A percentile compares a stretch with the other conserved stretches of the same genome.
These are phyloP conservation scores for Nematostella vectensis DNA, from an alignment of 92 coral and sea anemone genomes.

Conservation along the genomic window DNA sequence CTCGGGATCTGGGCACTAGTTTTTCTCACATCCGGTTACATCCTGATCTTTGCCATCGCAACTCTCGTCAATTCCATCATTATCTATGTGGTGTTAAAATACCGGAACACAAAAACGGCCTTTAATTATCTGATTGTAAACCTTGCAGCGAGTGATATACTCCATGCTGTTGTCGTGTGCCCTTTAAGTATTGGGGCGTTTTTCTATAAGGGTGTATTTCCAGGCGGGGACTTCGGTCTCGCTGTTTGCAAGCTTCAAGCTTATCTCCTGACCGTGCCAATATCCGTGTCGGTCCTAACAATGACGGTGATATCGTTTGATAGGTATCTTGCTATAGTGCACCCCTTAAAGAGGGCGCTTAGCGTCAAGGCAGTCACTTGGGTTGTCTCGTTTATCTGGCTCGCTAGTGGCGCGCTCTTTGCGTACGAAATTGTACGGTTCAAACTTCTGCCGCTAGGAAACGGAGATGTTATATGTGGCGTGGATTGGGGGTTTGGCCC, in stretches of 20 bases:
- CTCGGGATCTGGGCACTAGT: neutral
- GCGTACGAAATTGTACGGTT: constrained; percentile 18
- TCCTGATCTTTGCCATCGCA: constrained; percentile 17
- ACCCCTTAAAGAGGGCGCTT: constrained; percentile 36
- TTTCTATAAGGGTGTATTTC: constrained; percentile 9
- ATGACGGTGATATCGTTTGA: constrained; percentile 39
- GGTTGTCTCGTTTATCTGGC: constrained; percentile 27
- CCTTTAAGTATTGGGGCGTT: constrained; percentile 10
- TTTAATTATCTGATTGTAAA: constrained; percentile 41
- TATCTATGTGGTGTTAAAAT: constrained; percentile 27
- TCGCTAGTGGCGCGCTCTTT: constrained; percentile 20
- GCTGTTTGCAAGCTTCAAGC: constrained; percentile 22
- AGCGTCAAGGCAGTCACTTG: constrained; percentile 11
- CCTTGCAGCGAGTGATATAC: constrained; percentile 54
- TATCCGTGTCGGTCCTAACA: constrained; percentile 37
- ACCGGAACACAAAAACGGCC: constrained; percentile 29
- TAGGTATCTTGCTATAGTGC: constrained; percentile 52
- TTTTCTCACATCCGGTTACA: constrained; percentile 20
- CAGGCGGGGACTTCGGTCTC: constrained; percentile 18
- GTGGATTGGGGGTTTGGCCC: constrained; percentile 16
- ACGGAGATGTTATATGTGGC: constrained; percentile 10
- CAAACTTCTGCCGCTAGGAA: neutral
- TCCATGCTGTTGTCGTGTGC: constrained; percentile 23
- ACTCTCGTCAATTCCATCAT: constrained; percentile 32
- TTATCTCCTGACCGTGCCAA: constrained; percentile 21